Evolutionary conservation across 2,888 invertebrate genomes (phyloP).

Genomic region (Globia sparganii): DNA sequence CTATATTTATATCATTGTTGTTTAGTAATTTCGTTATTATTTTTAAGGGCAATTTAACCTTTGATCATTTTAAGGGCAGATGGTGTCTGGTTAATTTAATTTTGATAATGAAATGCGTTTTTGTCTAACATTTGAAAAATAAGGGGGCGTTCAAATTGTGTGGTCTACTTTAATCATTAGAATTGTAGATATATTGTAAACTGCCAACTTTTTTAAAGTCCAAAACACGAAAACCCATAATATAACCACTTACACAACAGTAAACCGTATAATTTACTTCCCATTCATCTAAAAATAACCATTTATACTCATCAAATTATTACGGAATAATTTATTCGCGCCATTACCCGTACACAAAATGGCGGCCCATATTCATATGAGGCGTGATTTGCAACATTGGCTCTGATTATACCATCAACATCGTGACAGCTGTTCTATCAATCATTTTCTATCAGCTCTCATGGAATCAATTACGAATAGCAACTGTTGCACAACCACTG

Average conservation of each 20-base stretch:
- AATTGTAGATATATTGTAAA: not conserved
- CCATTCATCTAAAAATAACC: conserved; percentile 51
- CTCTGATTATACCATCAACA: conserved; percentile 67
- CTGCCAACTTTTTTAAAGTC: not conserved
- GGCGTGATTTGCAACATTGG: conserved; percentile 65
- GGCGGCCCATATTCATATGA: conserved; percentile 57
- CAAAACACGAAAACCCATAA: not conserved
- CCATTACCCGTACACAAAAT: conserved; percentile 64
- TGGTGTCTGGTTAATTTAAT: conserved; percentile 54
- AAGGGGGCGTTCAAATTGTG: not conserved
- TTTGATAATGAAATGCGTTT: conserved; percentile 40
- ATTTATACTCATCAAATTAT: conserved; percentile 61
- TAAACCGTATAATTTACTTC: conserved; percentile 26
- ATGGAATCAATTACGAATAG: conserved; percentile 66
- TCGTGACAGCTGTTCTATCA: conserved; percentile 66
- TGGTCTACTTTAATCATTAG: conserved; percentile 21
- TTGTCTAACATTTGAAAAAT: conserved; percentile 8
- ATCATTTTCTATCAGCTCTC: conserved; percentile 66
- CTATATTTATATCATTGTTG: conserved; percentile 49
- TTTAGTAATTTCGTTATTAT: conserved; percentile 59
- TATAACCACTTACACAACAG: not conserved
- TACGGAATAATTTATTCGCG: conserved; percentile 59
- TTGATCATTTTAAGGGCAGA: conserved; percentile 47
- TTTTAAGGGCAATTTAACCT: conserved; percentile 58
- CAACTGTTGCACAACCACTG: conserved; percentile 63